Conservation (phyloP, 2,797 vertebrate species). For the Scleropages formosus region DNA sequence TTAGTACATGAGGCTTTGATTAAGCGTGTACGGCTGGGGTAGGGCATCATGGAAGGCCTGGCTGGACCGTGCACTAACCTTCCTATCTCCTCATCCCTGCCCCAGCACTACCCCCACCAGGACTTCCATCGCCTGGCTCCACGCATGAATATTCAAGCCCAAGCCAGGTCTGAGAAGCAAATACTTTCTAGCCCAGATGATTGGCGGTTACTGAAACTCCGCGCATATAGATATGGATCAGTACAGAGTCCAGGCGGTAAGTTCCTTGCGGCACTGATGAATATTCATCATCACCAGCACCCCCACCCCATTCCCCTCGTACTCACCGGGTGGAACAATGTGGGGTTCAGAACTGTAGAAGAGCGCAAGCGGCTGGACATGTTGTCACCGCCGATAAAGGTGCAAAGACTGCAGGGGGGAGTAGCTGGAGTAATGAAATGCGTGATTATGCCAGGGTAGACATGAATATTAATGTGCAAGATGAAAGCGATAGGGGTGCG, state of each 20-base stretch:
- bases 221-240: not conserved
- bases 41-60: too few species aligned
- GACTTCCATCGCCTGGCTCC: not conserved
- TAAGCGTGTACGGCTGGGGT: too few species aligned
- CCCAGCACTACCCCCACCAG: not conserved
- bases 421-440: slow-evolving; percentile 9
- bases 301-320: not conserved
- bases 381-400: slow-evolving; percentile 22
- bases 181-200: not conserved
- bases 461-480: slow-evolving; percentile 21
- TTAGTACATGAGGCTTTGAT: too few species aligned
- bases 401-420: not conserved
- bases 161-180: not conserved
- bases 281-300: not conserved
- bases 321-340: not conserved
- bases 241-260: not conserved
- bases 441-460: slow-evolving; percentile 5
- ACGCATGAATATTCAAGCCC: slow-evolving; percentile 6
- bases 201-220: not conserved
- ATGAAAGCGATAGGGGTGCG: not conserved
- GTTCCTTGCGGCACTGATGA: not conserved
- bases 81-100: not conserved
- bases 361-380: slow-evolving; percentile 14
- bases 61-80: too few species aligned
- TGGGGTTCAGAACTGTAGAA: not conserved